Conservation (phyloP, 2,113 vertebrate species). For the Dendrocopos noguchii region DNA sequence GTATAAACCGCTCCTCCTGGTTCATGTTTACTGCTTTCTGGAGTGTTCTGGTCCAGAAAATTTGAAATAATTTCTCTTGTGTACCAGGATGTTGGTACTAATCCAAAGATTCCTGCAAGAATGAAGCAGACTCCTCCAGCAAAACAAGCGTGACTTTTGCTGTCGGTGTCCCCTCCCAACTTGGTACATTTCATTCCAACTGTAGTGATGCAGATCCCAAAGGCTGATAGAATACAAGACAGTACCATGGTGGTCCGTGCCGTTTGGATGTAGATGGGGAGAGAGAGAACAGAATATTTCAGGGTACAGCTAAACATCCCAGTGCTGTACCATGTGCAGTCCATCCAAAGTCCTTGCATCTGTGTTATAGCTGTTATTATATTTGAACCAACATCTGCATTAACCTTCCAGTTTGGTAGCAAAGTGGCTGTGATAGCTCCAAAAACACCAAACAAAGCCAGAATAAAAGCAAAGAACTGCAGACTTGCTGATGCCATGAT, state of each 20-base stretch:
- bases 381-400: conserved; percentile 85
- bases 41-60: conserved; percentile 88
- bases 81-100: conserved; percentile 94
- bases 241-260: conserved; percentile 93
- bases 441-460: conserved; percentile 86
- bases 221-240: conserved; percentile 86
- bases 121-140: conserved; percentile 88
- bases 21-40: conserved; percentile 92
- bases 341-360: conserved; percentile 97
- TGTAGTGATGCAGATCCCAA: conserved; percentile 88
- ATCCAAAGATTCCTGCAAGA: conserved; percentile 83
- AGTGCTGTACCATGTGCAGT: conserved; percentile 97
- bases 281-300: conserved; percentile 88
- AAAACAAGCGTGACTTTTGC: conserved; percentile 85
- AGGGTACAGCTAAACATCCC: conserved; percentile 96
- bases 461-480: conserved; percentile 91
- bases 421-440: conserved; percentile 89
- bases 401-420: conserved; percentile 96
- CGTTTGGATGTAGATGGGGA: conserved; percentile 90
- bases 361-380: conserved; percentile 91
- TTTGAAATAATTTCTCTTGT: conserved; percentile 89
- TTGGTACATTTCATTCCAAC: conserved; percentile 93
- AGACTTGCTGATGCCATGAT: conserved; percentile 88
- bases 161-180: conserved; percentile 83
- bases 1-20: conserved; percentile 91